These are phyloP conservation scores for Anthopleura sola DNA, from an alignment of 64 coral and sea anemone species.

Conservation along the genomic window DNA sequence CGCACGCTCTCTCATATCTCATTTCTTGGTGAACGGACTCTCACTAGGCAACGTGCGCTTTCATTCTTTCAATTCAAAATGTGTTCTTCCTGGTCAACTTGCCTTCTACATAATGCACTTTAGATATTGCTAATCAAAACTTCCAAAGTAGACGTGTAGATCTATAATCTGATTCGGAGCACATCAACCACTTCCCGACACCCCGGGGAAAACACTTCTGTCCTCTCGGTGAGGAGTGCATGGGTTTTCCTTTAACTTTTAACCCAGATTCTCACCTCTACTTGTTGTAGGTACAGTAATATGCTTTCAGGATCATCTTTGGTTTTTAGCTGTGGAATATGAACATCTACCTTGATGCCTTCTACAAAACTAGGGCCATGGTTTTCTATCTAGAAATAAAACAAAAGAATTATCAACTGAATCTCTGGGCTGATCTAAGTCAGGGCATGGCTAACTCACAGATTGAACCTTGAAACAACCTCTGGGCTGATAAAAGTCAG, in stretches of 20 bases:
- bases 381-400: conserved; percentile 36
- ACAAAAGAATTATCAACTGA: neutral
- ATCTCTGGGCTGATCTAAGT: too few species aligned
- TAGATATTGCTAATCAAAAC: too few species aligned
- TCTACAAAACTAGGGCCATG: conserved; percentile 46
- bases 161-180: too few species aligned
- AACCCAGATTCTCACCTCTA: conserved; percentile 13
- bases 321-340: conserved; percentile 27
- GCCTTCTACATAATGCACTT: too few species aligned
- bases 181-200: neutral
- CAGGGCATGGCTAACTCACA: too few species aligned
- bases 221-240: neutral
- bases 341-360: neutral
- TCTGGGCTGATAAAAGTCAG: too few species aligned
- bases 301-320: conserved; percentile 24
- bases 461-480: too few species aligned
- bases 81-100: too few species aligned
- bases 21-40: too few species aligned
- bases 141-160: too few species aligned
- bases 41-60: too few species aligned
- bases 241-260: neutral
- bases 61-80: too few species aligned
- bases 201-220: neutral
- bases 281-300: conserved; percentile 38
- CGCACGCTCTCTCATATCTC: neutral